These are phyloP conservation scores for Toxostoma redivivum DNA, from an alignment of 2,113 vertebrate species.

Conservation along the genomic window DNA sequence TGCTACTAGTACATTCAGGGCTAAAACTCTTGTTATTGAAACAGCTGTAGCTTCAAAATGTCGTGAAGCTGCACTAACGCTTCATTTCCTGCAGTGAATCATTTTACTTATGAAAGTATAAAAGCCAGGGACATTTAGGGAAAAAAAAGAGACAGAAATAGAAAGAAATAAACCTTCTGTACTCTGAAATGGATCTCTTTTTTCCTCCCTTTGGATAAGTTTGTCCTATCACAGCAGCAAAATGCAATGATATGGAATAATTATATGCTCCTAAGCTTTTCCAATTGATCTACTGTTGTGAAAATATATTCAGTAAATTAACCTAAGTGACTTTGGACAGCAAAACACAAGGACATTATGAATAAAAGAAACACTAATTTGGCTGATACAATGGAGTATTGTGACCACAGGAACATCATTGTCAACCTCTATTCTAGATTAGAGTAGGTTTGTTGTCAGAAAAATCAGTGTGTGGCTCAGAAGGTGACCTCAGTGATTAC, in stretches of 20 bases:
- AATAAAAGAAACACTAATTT: conserved; percentile 42
- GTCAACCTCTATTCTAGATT: neutral
- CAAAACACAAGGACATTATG: conserved; percentile 22
- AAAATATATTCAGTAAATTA: conserved; percentile 45
- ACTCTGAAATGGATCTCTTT: neutral
- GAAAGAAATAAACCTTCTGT: neutral
- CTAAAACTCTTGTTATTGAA: conserved; percentile 5
- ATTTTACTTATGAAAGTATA: conserved; percentile 35
- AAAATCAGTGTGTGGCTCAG: neutral
- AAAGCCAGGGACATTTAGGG: neutral
- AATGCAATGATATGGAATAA: conserved; percentile 46
- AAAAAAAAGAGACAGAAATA: neutral
- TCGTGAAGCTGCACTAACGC: neutral
- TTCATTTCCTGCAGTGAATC: conserved; percentile 52
- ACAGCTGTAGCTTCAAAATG: conserved; percentile 39
- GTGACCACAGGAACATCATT: conserved; percentile 7
- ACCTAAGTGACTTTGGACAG: conserved; percentile 46
- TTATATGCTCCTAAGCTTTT: conserved; percentile 28
- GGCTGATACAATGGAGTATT: neutral
- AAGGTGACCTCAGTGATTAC: neutral
- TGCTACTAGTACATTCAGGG: conserved; percentile 29
- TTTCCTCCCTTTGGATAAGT: neutral
- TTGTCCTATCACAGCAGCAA: conserved; percentile 25
- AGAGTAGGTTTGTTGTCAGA: conserved; percentile 6
- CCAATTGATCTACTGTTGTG: conserved; percentile 37